These are phyloP conservation scores for Paramisgurnus dabryanus DNA, from an alignment of 2,113 vertebrate species.

Conservation along the genomic window DNA sequence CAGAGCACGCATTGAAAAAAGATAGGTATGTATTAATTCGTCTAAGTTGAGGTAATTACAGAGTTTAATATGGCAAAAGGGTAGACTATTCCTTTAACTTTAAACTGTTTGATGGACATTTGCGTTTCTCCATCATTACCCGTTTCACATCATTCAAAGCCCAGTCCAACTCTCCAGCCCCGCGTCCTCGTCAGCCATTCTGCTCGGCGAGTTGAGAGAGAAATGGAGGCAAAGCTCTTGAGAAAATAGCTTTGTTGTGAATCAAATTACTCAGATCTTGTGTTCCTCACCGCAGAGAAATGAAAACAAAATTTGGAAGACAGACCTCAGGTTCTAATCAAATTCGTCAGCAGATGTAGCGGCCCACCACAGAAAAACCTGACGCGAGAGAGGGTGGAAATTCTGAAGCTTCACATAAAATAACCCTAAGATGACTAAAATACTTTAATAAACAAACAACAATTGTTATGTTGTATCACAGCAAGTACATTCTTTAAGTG, in stretches of 20 bases:
- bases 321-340: constrained; percentile 26
- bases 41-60: too few species aligned
- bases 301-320: constrained; percentile 42
- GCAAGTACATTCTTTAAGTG: background rate
- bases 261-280: constrained; percentile 54
- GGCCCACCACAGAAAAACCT: constrained; percentile 11
- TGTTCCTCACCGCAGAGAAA: constrained; percentile 44
- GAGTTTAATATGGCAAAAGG: too few species aligned
- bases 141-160: constrained; percentile 41
- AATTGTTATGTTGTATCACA: constrained; percentile 19
- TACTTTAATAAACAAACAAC: background rate
- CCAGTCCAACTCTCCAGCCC: constrained; percentile 35
- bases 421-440: constrained; percentile 12
- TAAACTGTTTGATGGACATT: constrained; percentile 18
- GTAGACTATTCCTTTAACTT: background rate
- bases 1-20: too few species aligned
- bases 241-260: constrained; percentile 37
- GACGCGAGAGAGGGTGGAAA: background rate
- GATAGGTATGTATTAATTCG: too few species aligned
- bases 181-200: constrained; percentile 44
- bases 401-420: constrained; percentile 18
- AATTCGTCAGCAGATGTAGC: constrained; percentile 34
- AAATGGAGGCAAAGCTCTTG: constrained; percentile 15
- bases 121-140: constrained; percentile 41
- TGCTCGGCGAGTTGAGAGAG: constrained; percentile 45